Evolutionary conservation across 2,797 vertebrate genomes (phyloP), one percentile per base, ranked within the genome.

Genomic region (Sparus aurata): DNA sequence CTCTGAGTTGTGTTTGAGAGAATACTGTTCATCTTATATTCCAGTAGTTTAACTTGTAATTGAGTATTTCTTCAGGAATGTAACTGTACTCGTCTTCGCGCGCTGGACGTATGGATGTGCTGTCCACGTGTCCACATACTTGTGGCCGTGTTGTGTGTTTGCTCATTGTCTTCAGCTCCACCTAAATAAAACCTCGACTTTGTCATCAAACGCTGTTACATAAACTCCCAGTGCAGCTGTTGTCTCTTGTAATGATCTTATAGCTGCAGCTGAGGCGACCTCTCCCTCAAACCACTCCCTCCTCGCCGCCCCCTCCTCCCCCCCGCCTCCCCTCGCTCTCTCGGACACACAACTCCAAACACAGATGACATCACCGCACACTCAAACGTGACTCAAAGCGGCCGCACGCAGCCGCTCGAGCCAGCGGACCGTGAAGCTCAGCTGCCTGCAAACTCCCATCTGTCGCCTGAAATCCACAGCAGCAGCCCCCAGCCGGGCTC

Each of bases 371-470:
- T 85, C 85, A 85, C 27, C 6, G 8, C 79, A 78, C 57, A 45
- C 62, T 69, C 79, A 83, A 87, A 84, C 69, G 77, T 89, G 89
- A 91, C 85, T 88, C 84, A 54, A 80, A 85, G 80, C 13, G 64
- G 52, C 34, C 6, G 60, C 70, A 55, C 8, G 53, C 55, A 34
- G 59, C 46, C 16, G n/a, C 58, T 63, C 22, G 41, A 62, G 70
- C 77, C 75, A 64, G 68, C n/a, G 58, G 69, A 64, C 50, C 60
- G 43, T 57, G 66, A 82, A 79, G 74, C 87, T 87, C 81, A 75
- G 82, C 82, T 75, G 62, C 77, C 73, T 79, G 77, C 73, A 53
- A 53, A 77, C 75, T 18, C 72, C 85, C 85, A 88, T 92, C 91
- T 92, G 89, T 91, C 87, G 65, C 83, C 73, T 76, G 64, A 58